Percentiles rank a stretch among this genome's conserved stretches.
phyloP scores from a whole-genome alignment of 2,797 vertebrate genomes.

The Alcedo atthis region DNA sequence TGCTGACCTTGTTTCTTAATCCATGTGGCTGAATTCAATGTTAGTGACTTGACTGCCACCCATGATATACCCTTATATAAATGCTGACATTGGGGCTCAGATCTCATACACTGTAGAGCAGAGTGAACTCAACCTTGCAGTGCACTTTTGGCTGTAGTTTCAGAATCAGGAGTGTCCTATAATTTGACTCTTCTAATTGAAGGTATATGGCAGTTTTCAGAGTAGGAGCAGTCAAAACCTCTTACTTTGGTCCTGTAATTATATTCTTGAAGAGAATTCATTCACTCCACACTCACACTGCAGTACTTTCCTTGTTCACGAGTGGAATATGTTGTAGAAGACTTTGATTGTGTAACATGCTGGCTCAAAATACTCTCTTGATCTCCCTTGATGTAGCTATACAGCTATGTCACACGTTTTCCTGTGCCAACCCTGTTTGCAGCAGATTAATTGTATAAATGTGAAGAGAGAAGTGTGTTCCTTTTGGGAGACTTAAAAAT shows the following conservation, averaged over 20 bases:
- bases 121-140: neutral
- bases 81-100: neutral
- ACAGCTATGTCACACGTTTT: neutral
- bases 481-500: neutral
- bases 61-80: neutral
- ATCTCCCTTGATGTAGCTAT: neutral
- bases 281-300: neutral
- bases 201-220: neutral
- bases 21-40: neutral
- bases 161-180: neutral
- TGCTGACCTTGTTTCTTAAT: slow-evolving; percentile 43
- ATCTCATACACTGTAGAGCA: rapidly evolving
- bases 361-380: neutral
- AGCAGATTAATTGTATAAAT: neutral
- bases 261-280: neutral
- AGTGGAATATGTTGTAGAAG: neutral
- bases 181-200: slow-evolving; percentile 2
- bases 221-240: neutral
- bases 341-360: neutral
- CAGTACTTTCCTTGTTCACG: neutral
- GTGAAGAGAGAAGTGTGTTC: neutral
- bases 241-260: neutral
- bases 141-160: neutral
- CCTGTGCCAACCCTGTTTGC: neutral
- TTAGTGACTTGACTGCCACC: neutral